Evolutionary conservation across 2,888 invertebrate species (phyloP).

Genomic region (Margaritifera margaritifera): DNA sequence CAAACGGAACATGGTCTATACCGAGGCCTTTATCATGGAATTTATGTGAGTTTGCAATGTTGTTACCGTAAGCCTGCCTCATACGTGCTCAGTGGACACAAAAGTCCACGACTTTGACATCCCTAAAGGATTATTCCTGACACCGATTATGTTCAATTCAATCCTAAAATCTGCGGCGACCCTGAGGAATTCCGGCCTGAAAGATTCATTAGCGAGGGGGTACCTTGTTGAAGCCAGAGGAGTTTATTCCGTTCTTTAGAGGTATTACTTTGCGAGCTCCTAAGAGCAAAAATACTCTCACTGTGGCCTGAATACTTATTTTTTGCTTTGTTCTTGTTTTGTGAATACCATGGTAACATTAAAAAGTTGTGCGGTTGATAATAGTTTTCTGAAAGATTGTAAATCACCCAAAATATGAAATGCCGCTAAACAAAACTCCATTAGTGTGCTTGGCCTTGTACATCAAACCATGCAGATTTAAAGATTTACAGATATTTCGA

Average conservation of each 20-base stretch:
- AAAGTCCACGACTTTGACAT: not conserved
- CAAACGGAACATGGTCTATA: slow-evolving; percentile 4
- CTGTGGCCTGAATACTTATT: no score
- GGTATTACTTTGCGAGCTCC: not conserved
- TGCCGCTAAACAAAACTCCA: no score
- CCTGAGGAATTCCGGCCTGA: not conserved
- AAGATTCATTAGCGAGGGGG: not conserved
- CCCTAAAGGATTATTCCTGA: not conserved
- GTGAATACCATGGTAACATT: no score
- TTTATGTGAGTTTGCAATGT: not conserved
- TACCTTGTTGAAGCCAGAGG: not conserved
- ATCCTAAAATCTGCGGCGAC: not conserved
- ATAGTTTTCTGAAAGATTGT: no score
- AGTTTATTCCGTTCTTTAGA: not conserved
- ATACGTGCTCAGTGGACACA: not conserved
- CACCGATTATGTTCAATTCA: not conserved
- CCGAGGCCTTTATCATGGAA: slow-evolving; percentile 4
- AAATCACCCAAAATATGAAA: no score
- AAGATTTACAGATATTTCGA: no score
- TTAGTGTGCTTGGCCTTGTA: no score
- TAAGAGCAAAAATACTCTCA: no score
- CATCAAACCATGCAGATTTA: no score
- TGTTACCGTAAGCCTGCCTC: not conserved
- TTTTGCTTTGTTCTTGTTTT: no score
- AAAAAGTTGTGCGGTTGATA: no score